A percentile compares a stretch with the other conserved stretches of the same genome.
These are phyloP conservation scores for Erpornis zantholeuca DNA, from an alignment of 2,113 vertebrate genomes.

Conservation along the genomic window DNA sequence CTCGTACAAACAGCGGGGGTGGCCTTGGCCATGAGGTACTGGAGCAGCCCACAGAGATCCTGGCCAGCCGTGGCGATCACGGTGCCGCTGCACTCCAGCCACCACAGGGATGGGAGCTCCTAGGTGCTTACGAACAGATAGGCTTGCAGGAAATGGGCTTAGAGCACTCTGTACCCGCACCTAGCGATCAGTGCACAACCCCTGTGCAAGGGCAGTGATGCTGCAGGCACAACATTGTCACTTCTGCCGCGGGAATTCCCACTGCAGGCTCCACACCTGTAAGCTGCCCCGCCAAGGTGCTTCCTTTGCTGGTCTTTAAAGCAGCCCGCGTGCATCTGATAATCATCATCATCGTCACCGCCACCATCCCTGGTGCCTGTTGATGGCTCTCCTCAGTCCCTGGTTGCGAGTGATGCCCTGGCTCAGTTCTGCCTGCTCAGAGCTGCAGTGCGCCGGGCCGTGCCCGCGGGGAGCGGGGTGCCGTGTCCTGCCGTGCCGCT, in stretches of 20 bases:
- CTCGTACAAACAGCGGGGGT: background rate
- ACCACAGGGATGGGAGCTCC: rapidly evolving
- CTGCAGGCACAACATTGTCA: rapidly evolving
- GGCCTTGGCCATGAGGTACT: rapidly evolving
- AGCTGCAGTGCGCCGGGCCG: rapidly evolving
- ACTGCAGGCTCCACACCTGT: background rate
- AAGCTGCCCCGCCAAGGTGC: background rate
- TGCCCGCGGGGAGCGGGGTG: background rate
- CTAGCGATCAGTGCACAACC: rapidly evolving
- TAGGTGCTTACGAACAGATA: background rate
- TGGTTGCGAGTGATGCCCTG: rapidly evolving
- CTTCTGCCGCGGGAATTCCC: no score
- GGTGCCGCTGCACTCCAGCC: rapidly evolving
- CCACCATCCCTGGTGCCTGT: rapidly evolving
- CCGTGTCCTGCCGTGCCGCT: background rate
- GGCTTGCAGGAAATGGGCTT: rapidly evolving
- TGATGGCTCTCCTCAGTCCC: rapidly evolving
- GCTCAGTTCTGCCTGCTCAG: rapidly evolving
- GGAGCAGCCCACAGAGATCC: background rate
- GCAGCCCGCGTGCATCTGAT: rapidly evolving
- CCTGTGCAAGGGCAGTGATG: rapidly evolving
- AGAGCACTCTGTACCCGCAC: no score
- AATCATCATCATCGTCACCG: background rate
- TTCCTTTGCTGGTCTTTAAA: background rate
- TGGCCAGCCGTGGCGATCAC: no score